These are phyloP conservation scores for Julus scanicus DNA, from an alignment of 2,888 invertebrate species.

Conservation along the genomic window DNA sequence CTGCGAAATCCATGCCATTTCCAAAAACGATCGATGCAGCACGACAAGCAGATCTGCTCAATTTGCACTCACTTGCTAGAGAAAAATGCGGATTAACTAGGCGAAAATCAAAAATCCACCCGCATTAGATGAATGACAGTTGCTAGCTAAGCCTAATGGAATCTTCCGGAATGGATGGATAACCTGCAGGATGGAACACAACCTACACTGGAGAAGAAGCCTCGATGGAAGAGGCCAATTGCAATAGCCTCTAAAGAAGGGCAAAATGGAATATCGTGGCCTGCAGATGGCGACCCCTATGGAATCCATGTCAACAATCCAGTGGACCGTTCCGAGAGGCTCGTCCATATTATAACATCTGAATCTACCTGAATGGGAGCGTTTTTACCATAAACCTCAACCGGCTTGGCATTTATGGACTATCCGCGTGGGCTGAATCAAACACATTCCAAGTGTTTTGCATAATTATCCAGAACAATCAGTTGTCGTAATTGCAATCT, in stretches of 20 bases:
- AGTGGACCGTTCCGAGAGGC: too few relatives aligned
- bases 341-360: too few relatives aligned
- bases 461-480: too few relatives aligned
- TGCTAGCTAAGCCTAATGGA: background rate
- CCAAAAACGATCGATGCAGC: background rate
- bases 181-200: background rate
- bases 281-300: background rate
- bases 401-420: too few relatives aligned
- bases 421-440: too few relatives aligned
- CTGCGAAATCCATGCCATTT: constrained; percentile 36
- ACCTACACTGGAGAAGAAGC: background rate
- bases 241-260: constrained; percentile 14
- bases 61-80: constrained; percentile 14
- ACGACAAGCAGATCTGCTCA: constrained; percentile 8
- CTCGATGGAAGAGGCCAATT: background rate
- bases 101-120: background rate
- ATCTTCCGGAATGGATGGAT: constrained; percentile 25
- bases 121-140: background rate
- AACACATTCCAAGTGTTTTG: too few relatives aligned
- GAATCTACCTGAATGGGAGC: too few relatives aligned
- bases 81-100: constrained; percentile 10
- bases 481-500: too few relatives aligned
- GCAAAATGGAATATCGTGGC: background rate
- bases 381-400: too few relatives aligned
- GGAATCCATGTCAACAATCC: background rate